phyloP scores from a whole-genome alignment of 1,140 invertebrate genomes.

The Drosophila kanapiae region DNA sequence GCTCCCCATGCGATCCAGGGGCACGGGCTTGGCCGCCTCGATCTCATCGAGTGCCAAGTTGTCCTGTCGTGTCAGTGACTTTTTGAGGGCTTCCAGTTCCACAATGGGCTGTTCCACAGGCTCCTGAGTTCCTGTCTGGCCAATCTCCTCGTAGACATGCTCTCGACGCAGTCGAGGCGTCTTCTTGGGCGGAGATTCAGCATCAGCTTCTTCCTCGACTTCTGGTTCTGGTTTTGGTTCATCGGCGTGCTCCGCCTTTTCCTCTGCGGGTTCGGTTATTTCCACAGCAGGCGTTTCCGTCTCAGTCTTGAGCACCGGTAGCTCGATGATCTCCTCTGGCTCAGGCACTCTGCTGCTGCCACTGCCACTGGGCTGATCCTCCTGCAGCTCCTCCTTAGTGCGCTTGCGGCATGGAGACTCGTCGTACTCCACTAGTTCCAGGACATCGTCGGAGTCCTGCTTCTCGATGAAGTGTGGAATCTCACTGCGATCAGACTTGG shows the following conservation, averaged over 20 bases:
- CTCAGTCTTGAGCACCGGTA: conserved; percentile 61
- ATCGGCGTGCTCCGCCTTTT: conserved; percentile 71
- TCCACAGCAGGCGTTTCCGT: conserved; percentile 50
- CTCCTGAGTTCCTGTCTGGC: conserved; percentile 63
- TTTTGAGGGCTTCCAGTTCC: conserved; percentile 64
- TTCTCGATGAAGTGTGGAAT: conserved; percentile 84
- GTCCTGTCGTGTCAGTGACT: conserved; percentile 73
- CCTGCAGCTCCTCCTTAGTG: conserved; percentile 55
- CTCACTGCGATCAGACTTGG: conserved; percentile 79
- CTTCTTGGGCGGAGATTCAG: conserved; percentile 72
- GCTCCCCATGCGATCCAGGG: conserved; percentile 83
- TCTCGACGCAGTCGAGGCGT: conserved; percentile 86
- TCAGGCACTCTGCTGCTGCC: conserved; percentile 55
- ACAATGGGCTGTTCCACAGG: conserved; percentile 57
- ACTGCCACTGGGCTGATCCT: conserved; percentile 54
- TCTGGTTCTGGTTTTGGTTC: conserved; percentile 9
- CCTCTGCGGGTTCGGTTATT: conserved; percentile 60
- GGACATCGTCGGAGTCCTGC: conserved; percentile 83
- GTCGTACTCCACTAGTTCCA: conserved; percentile 83
- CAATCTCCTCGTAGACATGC: conserved; percentile 88
- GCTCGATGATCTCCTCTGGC: conserved; percentile 83
- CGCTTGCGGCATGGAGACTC: conserved; percentile 82
- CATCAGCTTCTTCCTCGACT: conserved; percentile 9
- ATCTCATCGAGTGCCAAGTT: conserved; percentile 64
- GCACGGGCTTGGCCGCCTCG: conserved; percentile 65